Evolutionary conservation across 2,797 vertebrate genomes (phyloP).

Genomic region (Thunnus albacares): DNA sequence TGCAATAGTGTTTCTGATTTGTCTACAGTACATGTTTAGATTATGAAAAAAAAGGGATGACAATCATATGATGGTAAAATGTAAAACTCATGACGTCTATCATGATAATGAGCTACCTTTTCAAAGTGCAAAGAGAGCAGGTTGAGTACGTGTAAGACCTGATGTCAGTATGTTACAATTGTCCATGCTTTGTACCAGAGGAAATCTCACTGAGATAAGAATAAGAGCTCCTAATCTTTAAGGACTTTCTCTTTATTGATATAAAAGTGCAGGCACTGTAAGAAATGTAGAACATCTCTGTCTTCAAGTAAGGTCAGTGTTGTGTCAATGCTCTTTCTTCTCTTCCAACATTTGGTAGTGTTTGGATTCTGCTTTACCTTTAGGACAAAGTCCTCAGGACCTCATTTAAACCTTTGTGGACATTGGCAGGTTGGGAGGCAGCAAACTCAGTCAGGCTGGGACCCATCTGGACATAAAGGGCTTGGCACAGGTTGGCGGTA

Average conservation of each 20-base stretch:
- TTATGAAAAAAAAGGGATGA: constrained; percentile 64
- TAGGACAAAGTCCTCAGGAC: constrained; percentile 82
- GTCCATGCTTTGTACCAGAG: constrained; percentile 68
- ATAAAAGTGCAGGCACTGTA: constrained; percentile 87
- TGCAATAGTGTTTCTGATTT: constrained; percentile 73
- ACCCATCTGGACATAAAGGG: constrained; percentile 91
- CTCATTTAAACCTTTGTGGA: constrained; percentile 89
- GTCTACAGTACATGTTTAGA: constrained; percentile 78
- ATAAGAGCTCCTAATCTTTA: constrained; percentile 63
- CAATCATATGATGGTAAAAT: constrained; percentile 57
- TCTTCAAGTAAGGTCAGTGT: constrained; percentile 82
- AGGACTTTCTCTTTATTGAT: constrained; percentile 66
- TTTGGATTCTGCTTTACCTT: constrained; percentile 54
- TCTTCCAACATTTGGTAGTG: constrained; percentile 51
- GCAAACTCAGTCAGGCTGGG: constrained; percentile 83
- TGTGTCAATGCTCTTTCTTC: constrained; percentile 67
- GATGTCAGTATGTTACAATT: constrained; percentile 66
- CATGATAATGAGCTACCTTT: constrained; percentile 76
- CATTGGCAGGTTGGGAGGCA: constrained; percentile 86
- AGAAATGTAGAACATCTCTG: constrained; percentile 79
- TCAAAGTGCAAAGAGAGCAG: constrained; percentile 88
- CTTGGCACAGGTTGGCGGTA: constrained; percentile 87
- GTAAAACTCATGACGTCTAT: constrained; percentile 57
- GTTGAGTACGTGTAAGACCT: constrained; percentile 73
- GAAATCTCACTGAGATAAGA: constrained; percentile 75